These are phyloP conservation scores for Echeneis naucrates DNA, from an alignment of 2,797 vertebrate genomes.

Conservation along the genomic window DNA sequence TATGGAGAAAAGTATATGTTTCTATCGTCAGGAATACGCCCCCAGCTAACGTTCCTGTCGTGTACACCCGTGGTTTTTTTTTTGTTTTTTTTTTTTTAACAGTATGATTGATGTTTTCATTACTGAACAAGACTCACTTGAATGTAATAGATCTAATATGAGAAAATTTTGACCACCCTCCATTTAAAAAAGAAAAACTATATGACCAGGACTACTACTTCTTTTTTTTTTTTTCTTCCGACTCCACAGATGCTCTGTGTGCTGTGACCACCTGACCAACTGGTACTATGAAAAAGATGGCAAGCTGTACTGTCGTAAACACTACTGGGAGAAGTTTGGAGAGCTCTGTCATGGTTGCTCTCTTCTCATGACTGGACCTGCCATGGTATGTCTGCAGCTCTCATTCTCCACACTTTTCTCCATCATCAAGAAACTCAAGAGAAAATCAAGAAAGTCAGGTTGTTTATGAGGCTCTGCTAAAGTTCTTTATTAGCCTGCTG, in stretches of 20 bases:
- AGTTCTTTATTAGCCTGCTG: neutral
- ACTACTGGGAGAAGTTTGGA: slow-evolving; percentile 96
- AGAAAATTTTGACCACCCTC: too few species aligned
- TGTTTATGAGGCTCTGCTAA: neutral
- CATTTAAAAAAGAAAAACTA: too few species aligned
- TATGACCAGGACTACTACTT: slow-evolving; percentile 28
- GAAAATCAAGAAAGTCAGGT: too few species aligned
- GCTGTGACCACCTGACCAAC: slow-evolving; percentile 93
- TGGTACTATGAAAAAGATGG: slow-evolving; percentile 96
- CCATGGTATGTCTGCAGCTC: slow-evolving; percentile 87
- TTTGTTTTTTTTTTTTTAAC: slow-evolving; percentile 11
- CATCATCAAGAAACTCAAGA: neutral
- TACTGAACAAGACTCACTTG: neutral
- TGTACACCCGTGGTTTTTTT: neutral
- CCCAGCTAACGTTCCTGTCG: slow-evolving; percentile 30
- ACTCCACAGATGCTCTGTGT: slow-evolving; percentile 91
- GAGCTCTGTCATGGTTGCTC: slow-evolving; percentile 96
- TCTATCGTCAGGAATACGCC: slow-evolving; percentile 37
- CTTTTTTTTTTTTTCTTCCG: neutral
- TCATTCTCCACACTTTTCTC: neutral
- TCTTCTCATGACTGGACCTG: slow-evolving; percentile 95
- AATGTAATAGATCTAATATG: slow-evolving; percentile 4
- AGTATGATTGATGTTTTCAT: slow-evolving; percentile 28
- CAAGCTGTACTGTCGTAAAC: slow-evolving; percentile 93
- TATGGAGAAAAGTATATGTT: slow-evolving; percentile 24